Conservation (phyloP, 2,113 vertebrate species). For the Lamprologus ornatipinnis region DNA sequence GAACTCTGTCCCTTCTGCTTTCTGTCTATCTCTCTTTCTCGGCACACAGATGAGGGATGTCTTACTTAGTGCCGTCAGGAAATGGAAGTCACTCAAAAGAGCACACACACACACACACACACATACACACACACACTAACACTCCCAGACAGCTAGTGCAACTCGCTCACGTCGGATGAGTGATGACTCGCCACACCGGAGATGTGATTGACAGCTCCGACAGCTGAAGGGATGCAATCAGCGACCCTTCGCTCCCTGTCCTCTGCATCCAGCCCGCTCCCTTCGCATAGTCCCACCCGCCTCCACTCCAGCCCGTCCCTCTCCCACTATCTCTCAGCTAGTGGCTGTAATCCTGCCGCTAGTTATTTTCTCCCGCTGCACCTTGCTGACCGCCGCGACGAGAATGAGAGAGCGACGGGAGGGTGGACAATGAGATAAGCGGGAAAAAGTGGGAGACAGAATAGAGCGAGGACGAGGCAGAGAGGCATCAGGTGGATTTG, state of each 20-base stretch:
- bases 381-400: neutral
- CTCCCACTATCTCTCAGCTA: neutral
- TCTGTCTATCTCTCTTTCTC: constrained; percentile 2
- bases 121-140: neutral
- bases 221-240: constrained; percentile 66
- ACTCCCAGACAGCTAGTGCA: neutral
- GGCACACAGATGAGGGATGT: constrained; percentile 21
- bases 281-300: neutral
- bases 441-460: constrained; percentile 3
- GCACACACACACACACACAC: neutral
- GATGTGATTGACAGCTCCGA: constrained; percentile 57
- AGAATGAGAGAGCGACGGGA: neutral
- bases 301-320: neutral
- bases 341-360: constrained; percentile 20
- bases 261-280: neutral
- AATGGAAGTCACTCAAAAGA: neutral
- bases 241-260: constrained; percentile 44
- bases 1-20: neutral
- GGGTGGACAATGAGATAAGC: constrained; percentile 30
- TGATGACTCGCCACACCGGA: constrained; percentile 57
- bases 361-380: constrained; percentile 43
- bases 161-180: constrained; percentile 2
- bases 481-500: constrained; percentile 68
- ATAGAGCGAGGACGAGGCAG: neutral
- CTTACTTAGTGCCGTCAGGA: constrained; percentile 41